Evolutionary conservation across 2,797 vertebrate genomes (phyloP).

Genomic region (Hemibagrus guttatus): DNA sequence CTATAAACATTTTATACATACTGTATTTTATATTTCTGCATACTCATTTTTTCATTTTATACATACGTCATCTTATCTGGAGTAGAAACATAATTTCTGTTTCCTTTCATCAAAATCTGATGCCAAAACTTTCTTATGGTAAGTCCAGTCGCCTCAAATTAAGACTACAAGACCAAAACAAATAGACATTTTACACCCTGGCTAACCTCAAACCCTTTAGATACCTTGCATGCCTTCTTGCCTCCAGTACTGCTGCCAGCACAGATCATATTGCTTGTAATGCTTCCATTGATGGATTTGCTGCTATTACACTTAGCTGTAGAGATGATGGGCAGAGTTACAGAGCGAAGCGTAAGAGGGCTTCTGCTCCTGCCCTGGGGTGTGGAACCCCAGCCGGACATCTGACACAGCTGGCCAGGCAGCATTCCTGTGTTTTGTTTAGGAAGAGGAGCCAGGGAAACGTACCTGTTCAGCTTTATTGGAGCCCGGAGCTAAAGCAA

Average conservation of each 20-base stretch:
- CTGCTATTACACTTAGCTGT: slow-evolving; percentile 73
- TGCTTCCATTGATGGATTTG: slow-evolving; percentile 75
- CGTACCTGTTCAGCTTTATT: slow-evolving; percentile 72
- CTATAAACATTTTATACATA: not conserved
- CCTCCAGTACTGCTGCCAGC: slow-evolving; percentile 73
- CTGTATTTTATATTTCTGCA: not conserved
- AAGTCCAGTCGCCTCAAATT: not conserved
- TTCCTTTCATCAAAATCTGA: not conserved
- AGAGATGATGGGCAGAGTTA: slow-evolving; percentile 75
- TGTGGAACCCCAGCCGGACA: slow-evolving; percentile 80
- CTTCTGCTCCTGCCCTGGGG: slow-evolving; percentile 58
- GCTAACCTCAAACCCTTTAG: not conserved
- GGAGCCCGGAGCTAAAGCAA: slow-evolving; percentile 71
- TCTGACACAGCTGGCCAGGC: slow-evolving; percentile 73
- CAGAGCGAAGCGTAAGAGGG: slow-evolving; percentile 68
- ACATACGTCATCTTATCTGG: not conserved
- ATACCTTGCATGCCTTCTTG: slow-evolving; percentile 79
- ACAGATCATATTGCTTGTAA: slow-evolving; percentile 82
- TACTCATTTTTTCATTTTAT: not conserved
- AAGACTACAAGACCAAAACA: not conserved
- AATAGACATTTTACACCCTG: not conserved
- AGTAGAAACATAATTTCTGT: not conserved
- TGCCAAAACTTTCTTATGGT: not conserved
- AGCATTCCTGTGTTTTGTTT: slow-evolving; percentile 67
- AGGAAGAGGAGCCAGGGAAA: slow-evolving; percentile 76